A percentile compares a stretch with the other conserved stretches of the same genome.
Evolutionary conservation across 2,797 vertebrate genomes (phyloP).

Genomic region (Urosaurus nigricauda): DNA sequence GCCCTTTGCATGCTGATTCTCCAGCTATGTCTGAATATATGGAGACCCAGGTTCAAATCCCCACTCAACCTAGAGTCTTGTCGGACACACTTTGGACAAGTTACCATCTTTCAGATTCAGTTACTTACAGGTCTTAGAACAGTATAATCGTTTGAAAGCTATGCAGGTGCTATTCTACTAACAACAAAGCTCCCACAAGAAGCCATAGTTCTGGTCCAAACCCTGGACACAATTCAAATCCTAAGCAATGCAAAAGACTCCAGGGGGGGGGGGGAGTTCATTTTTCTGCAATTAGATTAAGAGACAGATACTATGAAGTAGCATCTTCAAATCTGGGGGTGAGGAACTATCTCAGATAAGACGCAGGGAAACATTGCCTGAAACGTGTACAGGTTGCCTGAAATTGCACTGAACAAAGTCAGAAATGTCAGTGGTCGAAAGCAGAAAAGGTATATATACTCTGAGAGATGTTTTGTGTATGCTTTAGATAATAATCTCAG

Average conservation of each 20-base stretch:
- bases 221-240: background rate
- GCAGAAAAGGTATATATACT: too few species aligned
- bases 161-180: background rate
- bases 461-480: background rate
- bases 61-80: background rate
- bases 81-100: background rate
- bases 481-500: background rate
- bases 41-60: background rate
- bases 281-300: background rate
- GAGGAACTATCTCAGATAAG: background rate
- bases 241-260: background rate
- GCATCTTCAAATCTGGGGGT: background rate
- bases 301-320: background rate
- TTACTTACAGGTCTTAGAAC: background rate
- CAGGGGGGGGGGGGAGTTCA: too few species aligned
- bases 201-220: background rate
- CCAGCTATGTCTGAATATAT: background rate
- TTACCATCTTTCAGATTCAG: background rate
- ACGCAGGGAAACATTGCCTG: too few species aligned
- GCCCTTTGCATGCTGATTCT: too few species aligned
- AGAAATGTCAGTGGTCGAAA: too few species aligned
- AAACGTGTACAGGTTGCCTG: too few species aligned
- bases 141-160: background rate
- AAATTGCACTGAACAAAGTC: background rate
- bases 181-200: background rate